These are phyloP conservation scores for Poicephalus meyeri DNA, from an alignment of 2,113 vertebrate species.

Conservation along the genomic window DNA sequence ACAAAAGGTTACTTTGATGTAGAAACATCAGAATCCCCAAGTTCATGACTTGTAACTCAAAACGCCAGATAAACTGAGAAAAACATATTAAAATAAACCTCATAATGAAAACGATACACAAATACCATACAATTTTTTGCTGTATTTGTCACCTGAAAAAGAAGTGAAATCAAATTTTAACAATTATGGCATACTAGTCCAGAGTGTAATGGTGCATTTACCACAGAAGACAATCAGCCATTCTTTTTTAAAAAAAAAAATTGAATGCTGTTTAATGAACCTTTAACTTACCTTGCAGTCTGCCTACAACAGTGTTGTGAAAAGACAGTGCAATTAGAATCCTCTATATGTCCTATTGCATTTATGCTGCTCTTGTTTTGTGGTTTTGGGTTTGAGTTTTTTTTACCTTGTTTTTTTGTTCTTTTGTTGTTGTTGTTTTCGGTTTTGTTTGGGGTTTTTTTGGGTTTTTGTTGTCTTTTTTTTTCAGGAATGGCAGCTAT, in stretches of 20 bases:
- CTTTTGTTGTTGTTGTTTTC: not conserved
- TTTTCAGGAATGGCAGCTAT: conserved; percentile 1
- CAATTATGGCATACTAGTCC: conserved; percentile 24
- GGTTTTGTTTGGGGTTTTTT: not conserved
- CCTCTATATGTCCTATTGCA: conserved; percentile 9
- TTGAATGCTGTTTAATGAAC: conserved; percentile 64
- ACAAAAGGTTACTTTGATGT: conserved; percentile 47
- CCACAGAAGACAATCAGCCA: conserved; percentile 14
- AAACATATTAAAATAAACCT: conserved; percentile 18
- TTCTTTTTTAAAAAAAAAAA: not conserved
- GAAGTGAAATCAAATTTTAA: conserved; percentile 32
- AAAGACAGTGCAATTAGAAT: conserved; percentile 57
- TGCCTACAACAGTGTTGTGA: not conserved
- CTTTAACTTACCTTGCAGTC: conserved; percentile 64
- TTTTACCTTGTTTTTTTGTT: not conserved
- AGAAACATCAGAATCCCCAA: conserved; percentile 22
- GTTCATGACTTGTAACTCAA: conserved; percentile 25
- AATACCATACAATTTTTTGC: not conserved
- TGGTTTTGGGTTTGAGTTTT: not conserved
- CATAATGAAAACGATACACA: conserved; percentile 7
- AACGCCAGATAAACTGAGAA: conserved; percentile 47
- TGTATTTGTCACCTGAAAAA: conserved; percentile 13
- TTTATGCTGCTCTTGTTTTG: not conserved
- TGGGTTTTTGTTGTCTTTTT: not conserved
- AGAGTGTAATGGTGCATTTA: not conserved